Percentiles rank a stretch among this genome's conserved stretches.
phyloP scores from a whole-genome alignment of 2,797 vertebrate genomes.

The Eulemur mongoz region DNA sequence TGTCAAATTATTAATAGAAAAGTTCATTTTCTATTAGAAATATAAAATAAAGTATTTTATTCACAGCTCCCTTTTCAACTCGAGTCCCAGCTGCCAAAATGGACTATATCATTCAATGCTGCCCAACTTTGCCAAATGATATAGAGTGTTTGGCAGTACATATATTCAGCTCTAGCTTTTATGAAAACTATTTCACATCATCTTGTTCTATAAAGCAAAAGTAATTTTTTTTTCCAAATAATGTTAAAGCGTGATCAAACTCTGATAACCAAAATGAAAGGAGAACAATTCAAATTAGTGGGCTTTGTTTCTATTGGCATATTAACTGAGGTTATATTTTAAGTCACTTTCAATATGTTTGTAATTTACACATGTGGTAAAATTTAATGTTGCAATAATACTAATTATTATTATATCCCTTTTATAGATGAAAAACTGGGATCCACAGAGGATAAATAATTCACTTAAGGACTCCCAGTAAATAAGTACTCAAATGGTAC shows the following conservation, averaged over 20 bases:
- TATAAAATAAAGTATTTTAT: constrained; percentile 60
- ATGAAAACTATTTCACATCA: background rate
- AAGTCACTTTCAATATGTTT: background rate
- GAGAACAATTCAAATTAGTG: background rate
- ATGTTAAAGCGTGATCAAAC: background rate
- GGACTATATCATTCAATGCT: background rate
- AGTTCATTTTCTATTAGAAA: constrained; percentile 68
- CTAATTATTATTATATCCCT: background rate
- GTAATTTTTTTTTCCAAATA: background rate
- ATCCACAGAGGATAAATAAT: background rate
- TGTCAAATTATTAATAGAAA: constrained; percentile 76
- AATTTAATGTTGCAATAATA: background rate
- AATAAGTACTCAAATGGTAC: background rate
- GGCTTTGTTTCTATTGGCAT: background rate
- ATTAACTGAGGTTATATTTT: background rate
- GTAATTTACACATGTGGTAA: background rate
- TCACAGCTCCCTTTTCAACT: constrained; percentile 54
- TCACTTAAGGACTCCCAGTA: background rate
- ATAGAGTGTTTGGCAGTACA: background rate
- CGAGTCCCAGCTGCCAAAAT: constrained; percentile 43
- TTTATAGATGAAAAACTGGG: background rate
- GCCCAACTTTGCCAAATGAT: background rate
- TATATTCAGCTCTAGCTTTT: background rate
- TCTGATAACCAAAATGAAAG: background rate
- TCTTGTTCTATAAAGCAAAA: background rate